Base-by-base conservation (phyloP, 2,113 vertebrate genomes). In the Brachionichthys hirsutus region DNA sequence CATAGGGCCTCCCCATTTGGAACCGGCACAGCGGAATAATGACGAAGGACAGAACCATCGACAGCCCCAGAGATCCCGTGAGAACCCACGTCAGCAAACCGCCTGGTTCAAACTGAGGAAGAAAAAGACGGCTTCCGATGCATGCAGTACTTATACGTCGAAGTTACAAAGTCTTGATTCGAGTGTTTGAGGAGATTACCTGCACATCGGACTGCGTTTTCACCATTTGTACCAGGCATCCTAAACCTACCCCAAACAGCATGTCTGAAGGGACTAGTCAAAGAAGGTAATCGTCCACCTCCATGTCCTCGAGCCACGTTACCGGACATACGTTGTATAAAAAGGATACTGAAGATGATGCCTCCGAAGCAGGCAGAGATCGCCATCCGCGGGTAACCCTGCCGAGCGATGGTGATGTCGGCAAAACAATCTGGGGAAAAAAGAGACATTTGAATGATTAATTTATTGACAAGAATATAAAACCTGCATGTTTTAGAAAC, bases 271-370 rank as follows among this genome's bases (percentile, higher is more conserved):
- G 5, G 17, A 0, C 58, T 60, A 91, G 94, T 89, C 58, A 90
- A 90, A 80, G 72, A 57, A n/a, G 0, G 1, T 19, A 56, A 0
- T 13, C 13, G 42, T 19, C 2, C 36, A 45, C 43, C 47, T 14
- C 4, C 1, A 15, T 6, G 36, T 18, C 1, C 11, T 4, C 16
- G 12, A 20, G 4, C 19, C 2, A 11, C 3, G 1, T 49, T 20
- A 44, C 4, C n/a, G n/a, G n/a, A 62, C 2, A 2, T 18, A 41
- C 2, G 10, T 11, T 10, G 1, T 2, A 24, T 47, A 38, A 43
- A 38, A 93, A 98, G 93, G 97, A 98, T 99, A 99, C 96, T 99
- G 87, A 99, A 99, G 86, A 98, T 96, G 77, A 99, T 98, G 65
- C 97, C 97, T 0, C 97, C 97, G 0, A 99, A 99, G 71, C 97